These are phyloP conservation scores for Coracias cyanogaster DNA, from an alignment of 2,797 vertebrate species.

Conservation along the genomic window DNA sequence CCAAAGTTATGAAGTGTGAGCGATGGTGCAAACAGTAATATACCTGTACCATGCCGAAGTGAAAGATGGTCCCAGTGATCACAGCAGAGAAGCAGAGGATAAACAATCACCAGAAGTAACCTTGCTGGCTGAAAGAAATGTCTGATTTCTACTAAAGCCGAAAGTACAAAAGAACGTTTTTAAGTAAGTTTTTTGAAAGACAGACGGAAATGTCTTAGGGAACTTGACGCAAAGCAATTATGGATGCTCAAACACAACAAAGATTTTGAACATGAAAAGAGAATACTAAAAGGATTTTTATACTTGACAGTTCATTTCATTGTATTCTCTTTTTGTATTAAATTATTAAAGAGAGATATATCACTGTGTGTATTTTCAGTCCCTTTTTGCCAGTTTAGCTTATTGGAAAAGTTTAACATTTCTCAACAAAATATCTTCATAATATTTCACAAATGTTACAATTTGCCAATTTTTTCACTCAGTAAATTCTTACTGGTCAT, in stretches of 20 bases:
- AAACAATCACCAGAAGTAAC: constrained; percentile 37
- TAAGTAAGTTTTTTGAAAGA: constrained; percentile 55
- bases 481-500: not conserved
- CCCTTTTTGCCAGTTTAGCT: constrained; percentile 46
- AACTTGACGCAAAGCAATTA: constrained; percentile 72
- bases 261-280: constrained; percentile 75
- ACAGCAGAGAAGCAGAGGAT: constrained; percentile 29
- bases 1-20: constrained; percentile 21
- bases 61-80: constrained; percentile 36
- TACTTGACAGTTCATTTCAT: constrained; percentile 73
- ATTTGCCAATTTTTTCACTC: not conserved
- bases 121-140: not conserved
- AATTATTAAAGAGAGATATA: constrained; percentile 71
- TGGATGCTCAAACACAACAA: constrained; percentile 73
- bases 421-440: constrained; percentile 14
- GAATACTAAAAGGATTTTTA: constrained; percentile 76
- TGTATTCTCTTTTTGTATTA: constrained; percentile 71
- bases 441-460: constrained; percentile 18
- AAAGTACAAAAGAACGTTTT: constrained; percentile 15
- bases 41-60: constrained; percentile 7
- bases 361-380: constrained; percentile 51
- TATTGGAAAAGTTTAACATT: constrained; percentile 57
- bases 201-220: constrained; percentile 54
- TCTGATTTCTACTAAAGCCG: constrained; percentile 25
- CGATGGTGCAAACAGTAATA: constrained; percentile 40